These are phyloP conservation scores for Paramacrobiotus metropolitanus DNA, from an alignment of 1,140 invertebrate species.

Conservation along the genomic window DNA sequence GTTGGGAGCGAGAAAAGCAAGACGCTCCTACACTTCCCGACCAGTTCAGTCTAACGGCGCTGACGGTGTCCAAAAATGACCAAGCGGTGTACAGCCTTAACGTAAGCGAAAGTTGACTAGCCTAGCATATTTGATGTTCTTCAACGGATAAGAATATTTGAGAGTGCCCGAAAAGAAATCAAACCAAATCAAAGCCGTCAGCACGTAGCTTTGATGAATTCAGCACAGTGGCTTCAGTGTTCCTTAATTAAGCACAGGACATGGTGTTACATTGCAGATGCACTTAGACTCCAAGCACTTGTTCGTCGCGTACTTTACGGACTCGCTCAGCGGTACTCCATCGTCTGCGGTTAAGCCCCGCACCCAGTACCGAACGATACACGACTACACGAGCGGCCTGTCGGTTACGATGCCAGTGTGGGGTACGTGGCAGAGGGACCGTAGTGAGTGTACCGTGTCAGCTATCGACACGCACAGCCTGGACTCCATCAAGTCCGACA, in stretches of 20 bases:
- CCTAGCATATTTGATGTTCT: no score
- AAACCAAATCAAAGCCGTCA: no score
- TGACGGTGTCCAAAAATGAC: neutral
- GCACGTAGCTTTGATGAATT: no score
- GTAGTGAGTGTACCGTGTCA: neutral
- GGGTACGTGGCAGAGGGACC: neutral
- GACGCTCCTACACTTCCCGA: neutral
- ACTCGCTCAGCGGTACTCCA: neutral
- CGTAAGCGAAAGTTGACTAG: neutral
- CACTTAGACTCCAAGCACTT: neutral
- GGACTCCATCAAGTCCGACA: neutral
- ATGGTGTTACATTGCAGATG: no score
- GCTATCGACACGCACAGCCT: neutral
- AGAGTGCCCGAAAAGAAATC: neutral
- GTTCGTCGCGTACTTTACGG: neutral
- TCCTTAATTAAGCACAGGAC: no score
- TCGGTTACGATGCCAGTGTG: neutral
- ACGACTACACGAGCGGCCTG: conserved; percentile 3
- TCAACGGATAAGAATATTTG: no score
- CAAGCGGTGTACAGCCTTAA: neutral
- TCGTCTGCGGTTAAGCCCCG: neutral
- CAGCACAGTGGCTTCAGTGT: no score
- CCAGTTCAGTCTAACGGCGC: neutral
- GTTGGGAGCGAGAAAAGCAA: neutral
- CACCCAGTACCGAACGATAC: neutral